These are phyloP conservation scores for Drosophila anceps DNA, from an alignment of 2,888 invertebrate species.

Conservation along the genomic window DNA sequence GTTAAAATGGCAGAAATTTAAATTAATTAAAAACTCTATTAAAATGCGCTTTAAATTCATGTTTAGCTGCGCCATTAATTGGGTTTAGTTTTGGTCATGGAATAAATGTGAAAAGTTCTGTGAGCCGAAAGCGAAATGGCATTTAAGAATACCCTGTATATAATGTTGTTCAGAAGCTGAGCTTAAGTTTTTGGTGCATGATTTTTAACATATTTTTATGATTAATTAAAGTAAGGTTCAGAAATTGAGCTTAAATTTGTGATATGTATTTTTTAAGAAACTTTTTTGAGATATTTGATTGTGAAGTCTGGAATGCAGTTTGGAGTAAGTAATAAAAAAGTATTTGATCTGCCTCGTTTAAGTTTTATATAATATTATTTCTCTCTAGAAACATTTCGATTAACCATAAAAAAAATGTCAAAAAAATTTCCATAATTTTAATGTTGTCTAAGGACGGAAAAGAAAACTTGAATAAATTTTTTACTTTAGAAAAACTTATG, in stretches of 20 bases:
- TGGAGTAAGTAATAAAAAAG: background rate
- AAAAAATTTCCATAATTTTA: too few species aligned
- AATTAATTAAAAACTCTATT: slow-evolving; percentile 67
- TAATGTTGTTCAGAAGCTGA: too few species aligned
- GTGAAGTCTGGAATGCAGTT: background rate
- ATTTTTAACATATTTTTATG: background rate
- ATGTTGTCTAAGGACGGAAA: too few species aligned
- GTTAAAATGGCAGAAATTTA: slow-evolving; percentile 59
- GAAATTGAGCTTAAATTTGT: background rate
- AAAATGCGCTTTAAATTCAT: slow-evolving; percentile 40
- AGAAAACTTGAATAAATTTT: too few species aligned
- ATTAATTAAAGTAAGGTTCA: fast-evolving
- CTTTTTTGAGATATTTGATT: background rate
- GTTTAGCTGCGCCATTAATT: slow-evolving; percentile 50
- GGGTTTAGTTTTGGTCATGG: slow-evolving; percentile 18
- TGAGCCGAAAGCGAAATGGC: too few species aligned
- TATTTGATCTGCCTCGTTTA: too few species aligned
- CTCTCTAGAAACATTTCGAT: too few species aligned
- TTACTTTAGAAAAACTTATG: too few species aligned
- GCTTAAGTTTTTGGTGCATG: too few species aligned
- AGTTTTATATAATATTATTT: too few species aligned
- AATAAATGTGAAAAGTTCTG: background rate
- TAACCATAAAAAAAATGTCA: too few species aligned
- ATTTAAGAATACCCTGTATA: background rate
- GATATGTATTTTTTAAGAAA: background rate